Evolutionary conservation across 2,797 vertebrate genomes (phyloP).

Genomic region (Parotocinclus haroldoi): DNA sequence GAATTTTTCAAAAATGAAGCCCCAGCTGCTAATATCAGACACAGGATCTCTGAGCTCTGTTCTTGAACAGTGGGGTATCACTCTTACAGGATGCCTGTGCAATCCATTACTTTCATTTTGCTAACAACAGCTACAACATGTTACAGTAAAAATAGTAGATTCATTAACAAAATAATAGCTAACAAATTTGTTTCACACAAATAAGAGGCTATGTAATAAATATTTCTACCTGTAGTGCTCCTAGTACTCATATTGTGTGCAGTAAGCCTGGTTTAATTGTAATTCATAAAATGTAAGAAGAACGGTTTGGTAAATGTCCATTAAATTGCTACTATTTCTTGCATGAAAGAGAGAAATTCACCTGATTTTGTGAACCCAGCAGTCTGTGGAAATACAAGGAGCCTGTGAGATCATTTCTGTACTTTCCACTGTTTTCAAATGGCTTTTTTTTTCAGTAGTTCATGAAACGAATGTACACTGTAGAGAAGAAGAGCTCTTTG

Average conservation of each 20-base stretch:
- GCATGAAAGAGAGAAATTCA: slow-evolving; percentile 47
- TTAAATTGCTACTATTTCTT: slow-evolving; percentile 55
- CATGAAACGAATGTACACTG: slow-evolving; percentile 17
- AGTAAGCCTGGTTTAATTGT: slow-evolving; percentile 16
- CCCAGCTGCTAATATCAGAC: slow-evolving; percentile 5
- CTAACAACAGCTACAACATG: slow-evolving; percentile 6
- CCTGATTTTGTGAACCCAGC: slow-evolving; percentile 47
- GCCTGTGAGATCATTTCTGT: slow-evolving; percentile 62
- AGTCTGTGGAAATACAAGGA: slow-evolving; percentile 61
- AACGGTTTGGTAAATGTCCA: slow-evolving; percentile 24
- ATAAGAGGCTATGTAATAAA: slow-evolving; percentile 4
- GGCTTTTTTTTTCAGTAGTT: slow-evolving; percentile 47
- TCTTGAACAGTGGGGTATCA: background rate
- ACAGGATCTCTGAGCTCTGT: too few species aligned
- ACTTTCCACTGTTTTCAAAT: slow-evolving; percentile 54
- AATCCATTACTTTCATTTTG: background rate
- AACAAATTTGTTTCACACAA: background rate
- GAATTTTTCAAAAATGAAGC: slow-evolving; percentile 27
- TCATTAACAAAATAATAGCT: slow-evolving; percentile 8
- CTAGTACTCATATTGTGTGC: slow-evolving; percentile 3
- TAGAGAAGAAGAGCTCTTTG: slow-evolving; percentile 12
- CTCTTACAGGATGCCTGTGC: slow-evolving; percentile 19
- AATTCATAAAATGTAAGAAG: slow-evolving; percentile 16
- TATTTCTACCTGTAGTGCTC: background rate
- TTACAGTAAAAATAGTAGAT: slow-evolving; percentile 12